These are phyloP conservation scores for Zosterops borbonicus DNA, from an alignment of 2,113 vertebrate species.

Conservation along the genomic window DNA sequence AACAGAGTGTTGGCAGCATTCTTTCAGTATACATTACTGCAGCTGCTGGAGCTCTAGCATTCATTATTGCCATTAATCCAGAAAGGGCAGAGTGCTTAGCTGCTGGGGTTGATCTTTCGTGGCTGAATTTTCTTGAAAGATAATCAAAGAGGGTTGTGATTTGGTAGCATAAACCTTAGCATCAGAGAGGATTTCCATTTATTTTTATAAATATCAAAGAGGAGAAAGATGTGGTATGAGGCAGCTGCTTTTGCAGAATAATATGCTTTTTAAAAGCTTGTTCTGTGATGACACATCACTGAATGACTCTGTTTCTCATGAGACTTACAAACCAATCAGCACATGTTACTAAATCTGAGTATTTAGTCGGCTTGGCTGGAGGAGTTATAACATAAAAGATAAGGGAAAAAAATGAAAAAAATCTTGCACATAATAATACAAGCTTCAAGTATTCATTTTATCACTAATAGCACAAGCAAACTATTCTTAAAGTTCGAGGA, in stretches of 20 bases:
- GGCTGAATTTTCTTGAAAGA: slow-evolving; percentile 27
- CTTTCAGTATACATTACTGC: not conserved
- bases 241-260: not conserved
- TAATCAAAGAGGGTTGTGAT: slow-evolving; percentile 5
- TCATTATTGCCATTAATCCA: not conserved
- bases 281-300: not conserved
- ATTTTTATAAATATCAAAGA: slow-evolving; percentile 9
- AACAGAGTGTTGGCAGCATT: not conserved
- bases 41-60: not conserved
- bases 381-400: not conserved
- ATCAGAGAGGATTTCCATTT: not conserved
- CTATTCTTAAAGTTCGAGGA: not conserved
- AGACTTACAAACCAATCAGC: not conserved
- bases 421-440: not conserved
- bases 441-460: not conserved
- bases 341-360: not conserved
- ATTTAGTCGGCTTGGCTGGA: not conserved
- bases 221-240: not conserved
- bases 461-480: not conserved
- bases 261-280: not conserved
- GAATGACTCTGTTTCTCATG: not conserved
- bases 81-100: not conserved
- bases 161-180: not conserved
- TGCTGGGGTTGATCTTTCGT: not conserved
- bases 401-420: not conserved